Evolutionary conservation across 1,140 invertebrate species (phyloP).

Genomic region (Aphis gossypii): DNA sequence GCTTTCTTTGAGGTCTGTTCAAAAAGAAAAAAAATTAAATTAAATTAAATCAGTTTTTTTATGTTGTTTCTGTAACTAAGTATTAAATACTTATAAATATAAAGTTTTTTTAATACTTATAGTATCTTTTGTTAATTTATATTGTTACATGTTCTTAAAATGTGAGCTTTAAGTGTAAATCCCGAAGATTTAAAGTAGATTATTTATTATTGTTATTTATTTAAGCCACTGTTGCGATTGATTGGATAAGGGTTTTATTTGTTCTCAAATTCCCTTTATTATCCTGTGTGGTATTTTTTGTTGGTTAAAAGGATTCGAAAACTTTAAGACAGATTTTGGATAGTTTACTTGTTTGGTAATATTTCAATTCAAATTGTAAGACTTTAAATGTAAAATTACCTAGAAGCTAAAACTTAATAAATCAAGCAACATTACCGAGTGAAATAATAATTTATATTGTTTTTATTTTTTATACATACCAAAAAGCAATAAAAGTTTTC

Average conservation of each 20-base stretch:
- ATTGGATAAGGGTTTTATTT: background rate
- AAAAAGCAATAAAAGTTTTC: constrained; percentile 4
- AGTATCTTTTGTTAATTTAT: background rate
- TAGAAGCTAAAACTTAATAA: background rate
- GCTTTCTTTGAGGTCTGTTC: background rate
- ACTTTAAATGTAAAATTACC: background rate
- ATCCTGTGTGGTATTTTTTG: background rate
- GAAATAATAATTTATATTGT: background rate
- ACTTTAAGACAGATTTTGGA: background rate
- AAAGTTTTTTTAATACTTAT: background rate
- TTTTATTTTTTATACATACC: background rate
- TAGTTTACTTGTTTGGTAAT: background rate
- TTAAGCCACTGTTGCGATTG: background rate
- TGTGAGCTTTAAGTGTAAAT: background rate
- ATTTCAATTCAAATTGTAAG: background rate
- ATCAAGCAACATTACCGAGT: background rate
- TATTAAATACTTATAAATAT: too few relatives aligned
- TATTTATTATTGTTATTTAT: background rate
- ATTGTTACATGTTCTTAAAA: background rate
- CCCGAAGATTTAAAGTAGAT: background rate
- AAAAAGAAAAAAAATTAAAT: background rate
- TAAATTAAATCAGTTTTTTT: too few relatives aligned
- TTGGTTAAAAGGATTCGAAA: background rate
- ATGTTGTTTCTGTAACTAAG: too few relatives aligned
- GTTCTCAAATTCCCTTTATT: background rate